These are phyloP conservation scores for Nasua narica DNA, from an alignment of 2,797 vertebrate genomes.

Conservation along the genomic window DNA sequence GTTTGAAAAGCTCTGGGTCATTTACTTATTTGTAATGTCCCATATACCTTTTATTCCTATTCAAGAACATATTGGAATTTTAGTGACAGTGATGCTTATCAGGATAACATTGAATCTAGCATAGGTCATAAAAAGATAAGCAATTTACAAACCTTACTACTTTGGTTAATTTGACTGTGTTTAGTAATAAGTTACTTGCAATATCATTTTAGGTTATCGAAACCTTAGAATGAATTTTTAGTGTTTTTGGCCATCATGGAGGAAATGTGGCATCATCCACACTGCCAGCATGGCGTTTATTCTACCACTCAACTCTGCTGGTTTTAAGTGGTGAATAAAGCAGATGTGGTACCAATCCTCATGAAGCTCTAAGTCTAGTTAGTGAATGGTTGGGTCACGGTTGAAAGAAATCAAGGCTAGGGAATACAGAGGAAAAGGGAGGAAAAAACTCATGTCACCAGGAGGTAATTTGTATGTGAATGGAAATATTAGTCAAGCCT, in stretches of 20 bases:
- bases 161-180: background rate
- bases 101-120: background rate
- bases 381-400: background rate
- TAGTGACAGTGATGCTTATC: background rate
- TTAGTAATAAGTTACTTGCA: background rate
- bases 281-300: background rate
- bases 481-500: background rate
- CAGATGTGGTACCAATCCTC: too few species aligned
- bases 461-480: background rate
- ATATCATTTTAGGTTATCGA: background rate
- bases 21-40: background rate
- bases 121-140: background rate
- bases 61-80: background rate
- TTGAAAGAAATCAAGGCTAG: background rate
- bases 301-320: too few species aligned
- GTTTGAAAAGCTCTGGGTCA: background rate
- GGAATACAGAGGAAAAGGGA: background rate
- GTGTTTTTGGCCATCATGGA: background rate
- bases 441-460: background rate
- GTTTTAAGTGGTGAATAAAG: background rate
- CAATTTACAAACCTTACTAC: background rate
- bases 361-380: background rate
- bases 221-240: background rate
- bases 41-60: background rate
- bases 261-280: background rate